Evolutionary conservation across 2,888 invertebrate genomes (phyloP).

Genomic region (Helleia helle): DNA sequence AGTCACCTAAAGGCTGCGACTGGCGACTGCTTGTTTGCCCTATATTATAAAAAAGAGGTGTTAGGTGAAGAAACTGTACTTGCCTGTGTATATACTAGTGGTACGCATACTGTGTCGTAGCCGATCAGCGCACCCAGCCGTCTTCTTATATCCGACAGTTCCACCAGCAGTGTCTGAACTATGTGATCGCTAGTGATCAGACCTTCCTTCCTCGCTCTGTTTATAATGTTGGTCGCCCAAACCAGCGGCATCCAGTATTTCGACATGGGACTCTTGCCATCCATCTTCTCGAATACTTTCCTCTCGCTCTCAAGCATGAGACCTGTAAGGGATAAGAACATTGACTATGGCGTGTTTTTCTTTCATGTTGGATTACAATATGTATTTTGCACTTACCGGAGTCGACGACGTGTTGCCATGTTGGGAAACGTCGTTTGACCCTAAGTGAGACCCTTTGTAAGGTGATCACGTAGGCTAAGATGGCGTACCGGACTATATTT

Average conservation of each 20-base stretch:
- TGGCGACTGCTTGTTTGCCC: too few species aligned
- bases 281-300: constrained; percentile 92
- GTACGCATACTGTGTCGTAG: constrained; percentile 93
- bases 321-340: constrained; percentile 63
- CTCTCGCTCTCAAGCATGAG: constrained; percentile 93
- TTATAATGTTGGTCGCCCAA: constrained; percentile 94
- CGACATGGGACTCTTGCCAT: constrained; percentile 91
- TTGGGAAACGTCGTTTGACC: constrained; percentile 90
- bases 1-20: too few species aligned
- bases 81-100: constrained; percentile 94
- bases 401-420: constrained; percentile 92
- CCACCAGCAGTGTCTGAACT: constrained; percentile 90
- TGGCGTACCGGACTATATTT: constrained; percentile 91
- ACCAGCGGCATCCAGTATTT: constrained; percentile 94
- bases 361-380: not conserved
- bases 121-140: constrained; percentile 89
- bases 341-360: not conserved
- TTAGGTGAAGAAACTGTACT: constrained; percentile 19
- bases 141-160: constrained; percentile 90
- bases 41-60: not conserved
- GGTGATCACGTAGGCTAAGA: constrained; percentile 91
- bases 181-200: constrained; percentile 92
- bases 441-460: constrained; percentile 89
- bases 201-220: constrained; percentile 88
- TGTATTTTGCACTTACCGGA: constrained; percentile 76